phyloP scores from a whole-genome alignment of 2,797 vertebrate genomes.

The Ctenochaetus hawaiiensis region DNA sequence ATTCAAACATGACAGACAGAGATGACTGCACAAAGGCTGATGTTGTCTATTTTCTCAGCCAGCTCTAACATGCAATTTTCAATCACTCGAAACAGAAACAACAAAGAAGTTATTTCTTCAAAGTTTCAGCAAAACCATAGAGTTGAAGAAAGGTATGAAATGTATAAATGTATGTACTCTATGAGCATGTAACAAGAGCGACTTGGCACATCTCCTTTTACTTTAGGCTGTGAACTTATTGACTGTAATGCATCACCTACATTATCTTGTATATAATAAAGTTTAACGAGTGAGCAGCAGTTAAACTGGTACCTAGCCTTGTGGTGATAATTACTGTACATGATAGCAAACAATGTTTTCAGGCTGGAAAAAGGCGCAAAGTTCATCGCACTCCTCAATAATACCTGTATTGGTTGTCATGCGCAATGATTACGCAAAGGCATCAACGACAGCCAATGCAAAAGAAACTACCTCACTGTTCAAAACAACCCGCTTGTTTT shows the following conservation, averaged over 20 bases:
- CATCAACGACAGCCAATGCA: neutral
- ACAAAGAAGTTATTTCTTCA: too few relatives aligned
- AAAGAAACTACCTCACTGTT: neutral
- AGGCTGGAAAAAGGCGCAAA: neutral
- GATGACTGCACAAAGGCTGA: too few relatives aligned
- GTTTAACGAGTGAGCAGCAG: neutral
- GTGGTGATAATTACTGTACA: neutral
- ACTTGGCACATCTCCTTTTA: too few relatives aligned
- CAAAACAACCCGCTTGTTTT: slow-evolving; percentile 11
- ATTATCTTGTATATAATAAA: neutral
- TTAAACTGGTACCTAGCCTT: neutral
- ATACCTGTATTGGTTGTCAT: neutral
- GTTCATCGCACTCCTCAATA: neutral
- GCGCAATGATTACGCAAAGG: neutral
- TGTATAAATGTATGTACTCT: too few relatives aligned
- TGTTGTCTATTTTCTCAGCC: too few relatives aligned
- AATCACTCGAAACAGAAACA: too few relatives aligned
- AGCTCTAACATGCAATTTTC: too few relatives aligned
- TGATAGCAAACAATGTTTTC: neutral
- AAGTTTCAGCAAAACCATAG: too few relatives aligned
- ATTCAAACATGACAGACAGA: too few relatives aligned
- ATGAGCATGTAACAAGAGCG: too few relatives aligned
- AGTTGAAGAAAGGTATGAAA: too few relatives aligned
- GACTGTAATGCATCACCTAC: neutral
- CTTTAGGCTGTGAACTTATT: too few relatives aligned